Conservation (phyloP, 2,888 invertebrate genomes). For the Diploptera punctata region DNA sequence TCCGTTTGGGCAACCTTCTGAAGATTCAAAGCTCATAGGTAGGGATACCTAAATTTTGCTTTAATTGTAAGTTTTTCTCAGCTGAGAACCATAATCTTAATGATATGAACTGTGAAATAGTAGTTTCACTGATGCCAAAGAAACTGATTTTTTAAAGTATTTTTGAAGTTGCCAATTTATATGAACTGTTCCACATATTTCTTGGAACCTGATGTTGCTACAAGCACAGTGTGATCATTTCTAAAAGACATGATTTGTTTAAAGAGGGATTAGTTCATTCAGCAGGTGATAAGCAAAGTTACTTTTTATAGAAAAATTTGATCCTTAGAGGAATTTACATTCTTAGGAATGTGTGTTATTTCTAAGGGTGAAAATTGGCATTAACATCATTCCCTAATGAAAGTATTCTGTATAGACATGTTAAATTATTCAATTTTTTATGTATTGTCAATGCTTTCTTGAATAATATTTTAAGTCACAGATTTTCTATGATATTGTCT, state of each 20-base stretch:
- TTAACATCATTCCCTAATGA: background rate
- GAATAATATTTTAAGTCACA: background rate
- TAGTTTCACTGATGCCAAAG: background rate
- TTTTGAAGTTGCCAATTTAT: background rate
- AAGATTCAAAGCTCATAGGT: conserved; percentile 48
- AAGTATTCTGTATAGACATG: background rate
- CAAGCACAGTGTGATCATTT: too few species aligned
- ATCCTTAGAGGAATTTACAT: background rate
- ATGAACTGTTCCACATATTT: background rate
- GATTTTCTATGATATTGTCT: background rate
- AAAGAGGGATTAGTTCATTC: background rate
- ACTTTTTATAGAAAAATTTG: background rate
- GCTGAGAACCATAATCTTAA: background rate
- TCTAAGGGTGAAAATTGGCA: background rate
- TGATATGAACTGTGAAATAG: background rate
- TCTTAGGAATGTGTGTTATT: background rate
- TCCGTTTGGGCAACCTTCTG: conserved; percentile 64
- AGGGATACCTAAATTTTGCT: conserved; percentile 35
- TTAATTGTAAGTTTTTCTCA: background rate
- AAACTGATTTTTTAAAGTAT: background rate
- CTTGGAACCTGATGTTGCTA: background rate
- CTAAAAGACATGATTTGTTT: too few species aligned
- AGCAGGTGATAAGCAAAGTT: background rate
- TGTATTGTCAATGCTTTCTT: background rate
- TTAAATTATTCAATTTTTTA: background rate